Evolutionary conservation across 2,888 invertebrate species (phyloP), one percentile per base, ranked within the genome.

Genomic region (Melanostoma mellinum): DNA sequence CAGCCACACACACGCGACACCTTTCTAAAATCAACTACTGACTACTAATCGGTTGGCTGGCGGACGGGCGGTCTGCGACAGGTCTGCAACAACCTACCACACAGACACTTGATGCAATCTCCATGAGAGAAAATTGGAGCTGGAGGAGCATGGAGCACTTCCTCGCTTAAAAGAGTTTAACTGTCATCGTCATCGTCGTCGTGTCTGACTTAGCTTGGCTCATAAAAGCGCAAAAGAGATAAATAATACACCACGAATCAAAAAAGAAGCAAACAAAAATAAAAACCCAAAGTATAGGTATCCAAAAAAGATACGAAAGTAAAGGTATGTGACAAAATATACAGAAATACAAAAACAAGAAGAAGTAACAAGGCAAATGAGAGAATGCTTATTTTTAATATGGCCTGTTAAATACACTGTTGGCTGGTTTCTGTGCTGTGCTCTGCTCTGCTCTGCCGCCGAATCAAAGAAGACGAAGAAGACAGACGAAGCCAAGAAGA

Each of bases 181-280:
- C 36, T 63, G 35, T 4, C 32, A 2, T 36, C 56, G 20, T 4
- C n/a, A 46, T 78, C 40, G 44, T 4, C 38, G 42, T 52, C 33
- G 35, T 9, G 9, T 35, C 9, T 20, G 42, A 38, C 32, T 32
- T 44, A 8, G 9, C 44, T 53, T 20, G 3, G 63, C 55, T 79
- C 68, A 79, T 56, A 79, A 73, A 61, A 69, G 56, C 74, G 68
- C 50, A 74, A 73, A 63, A 69, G 74, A 79, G 68, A 63, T 69
- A 69, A 79, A 74, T 79, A 68, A 55, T 36, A 68, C 58, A 52
- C 20, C 20, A 20, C 20, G 20, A 20, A 20, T 20, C 20, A 20
- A 20, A 20, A 20, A 20, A 20, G 20, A 33, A 53, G 38, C 46
- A 44, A 42, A 36, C 44, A 36, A 69, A 63, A 42, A 55, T 2